Base-by-base conservation (phyloP, 92 coral and sea anemone species). In the Montipora capitata region DNA sequence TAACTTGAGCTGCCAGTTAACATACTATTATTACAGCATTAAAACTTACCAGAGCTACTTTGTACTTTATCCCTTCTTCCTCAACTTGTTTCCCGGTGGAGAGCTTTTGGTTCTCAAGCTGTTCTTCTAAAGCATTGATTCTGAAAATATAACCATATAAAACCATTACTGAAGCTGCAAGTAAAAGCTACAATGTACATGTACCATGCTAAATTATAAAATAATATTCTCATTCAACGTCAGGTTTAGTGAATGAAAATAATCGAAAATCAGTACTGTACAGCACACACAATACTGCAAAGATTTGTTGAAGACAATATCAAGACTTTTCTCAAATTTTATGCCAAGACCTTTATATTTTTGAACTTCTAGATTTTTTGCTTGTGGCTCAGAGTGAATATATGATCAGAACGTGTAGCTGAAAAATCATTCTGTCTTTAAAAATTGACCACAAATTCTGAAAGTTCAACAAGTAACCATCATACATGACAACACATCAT, bases 51-150 rank as follows among this genome's bases (percentile, higher is more conserved):
- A 97, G 65, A 13, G 97, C 98, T 40, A 88, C 70, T 66, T 87
- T 92, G 63, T 97, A 92, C 75, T 90, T 94, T 45, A 94, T 79
- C 10, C 97, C 78, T 73, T 97, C 99, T 61, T 96, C 95, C 38
- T 77, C 91, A 3, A 97, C 99, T 68, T 86, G 94, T 62, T 94
- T 93, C 39, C 96, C 97, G 17, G 99, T 94, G 20, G 94, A 74
- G 41, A 90, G 77, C 63, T 92, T 93, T 63, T 97, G 99, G 13
- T 75, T 92, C 52, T 96, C 98, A 27, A 97, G 82, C 52, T 96
- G 96, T 80, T 97, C 99, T 80, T 97, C 99, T 76, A 97, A 88
- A 15, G 96, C 99, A 81, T 96, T 97, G 68, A 97, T 96, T 62
- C 99, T 97, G 79, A 16, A 68, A 75, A 5, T 3, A 59, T 43